These are phyloP conservation scores for Physocephala rufipes DNA, from an alignment of 2,888 invertebrate species.

Conservation along the genomic window DNA sequence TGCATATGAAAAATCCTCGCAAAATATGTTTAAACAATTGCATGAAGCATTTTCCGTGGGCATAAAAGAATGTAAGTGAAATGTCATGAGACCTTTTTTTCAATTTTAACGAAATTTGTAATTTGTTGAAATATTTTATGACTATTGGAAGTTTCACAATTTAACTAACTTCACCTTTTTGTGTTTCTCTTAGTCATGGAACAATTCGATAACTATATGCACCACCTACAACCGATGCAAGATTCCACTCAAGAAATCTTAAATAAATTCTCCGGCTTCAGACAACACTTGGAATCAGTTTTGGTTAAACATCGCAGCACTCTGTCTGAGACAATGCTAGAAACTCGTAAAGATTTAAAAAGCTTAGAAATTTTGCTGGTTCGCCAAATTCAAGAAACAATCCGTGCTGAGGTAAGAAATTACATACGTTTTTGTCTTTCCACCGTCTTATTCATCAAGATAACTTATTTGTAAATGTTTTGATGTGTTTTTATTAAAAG, in stretches of 20 bases:
- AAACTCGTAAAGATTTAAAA: constrained; percentile 63
- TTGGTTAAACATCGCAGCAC: constrained; percentile 58
- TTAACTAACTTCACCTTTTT: neutral
- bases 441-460: neutral
- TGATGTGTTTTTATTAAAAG: constrained; percentile 42
- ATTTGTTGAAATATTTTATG: constrained; percentile 12
- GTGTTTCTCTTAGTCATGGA: constrained; percentile 64
- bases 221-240: constrained; percentile 65
- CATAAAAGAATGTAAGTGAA: constrained; percentile 82
- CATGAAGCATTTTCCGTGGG: constrained; percentile 89
- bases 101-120: neutral
- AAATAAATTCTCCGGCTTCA: constrained; percentile 58
- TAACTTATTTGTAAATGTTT: too few species aligned
- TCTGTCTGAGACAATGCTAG: constrained; percentile 59
- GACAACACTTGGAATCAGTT: constrained; percentile 58
- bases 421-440: neutral
- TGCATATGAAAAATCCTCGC: constrained; percentile 85
- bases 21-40: constrained; percentile 87
- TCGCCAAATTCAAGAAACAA: constrained; percentile 61
- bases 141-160: neutral
- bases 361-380: constrained; percentile 58
- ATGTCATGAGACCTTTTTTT: neutral
- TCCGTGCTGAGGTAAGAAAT: constrained; percentile 57
- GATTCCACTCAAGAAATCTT: constrained; percentile 61
- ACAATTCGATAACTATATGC: constrained; percentile 67